Evolutionary conservation across 1,140 invertebrate genomes (phyloP).

Genomic region (Cheumatopsyche charites): DNA sequence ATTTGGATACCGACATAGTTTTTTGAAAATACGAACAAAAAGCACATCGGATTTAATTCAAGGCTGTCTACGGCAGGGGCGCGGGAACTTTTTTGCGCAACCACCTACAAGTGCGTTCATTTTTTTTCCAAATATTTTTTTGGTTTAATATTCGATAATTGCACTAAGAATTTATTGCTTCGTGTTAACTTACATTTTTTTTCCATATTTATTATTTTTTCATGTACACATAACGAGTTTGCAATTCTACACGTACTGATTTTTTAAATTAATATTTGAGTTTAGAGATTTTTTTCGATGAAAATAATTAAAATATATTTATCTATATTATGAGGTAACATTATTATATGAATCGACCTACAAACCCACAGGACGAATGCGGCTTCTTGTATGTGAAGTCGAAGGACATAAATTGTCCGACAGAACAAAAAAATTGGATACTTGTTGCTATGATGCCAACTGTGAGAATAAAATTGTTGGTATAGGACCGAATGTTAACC

Average conservation of each 20-base stretch:
- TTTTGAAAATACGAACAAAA: conserved; percentile 14
- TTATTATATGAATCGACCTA: neutral
- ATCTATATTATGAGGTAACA: too few species aligned
- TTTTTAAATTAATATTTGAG: too few species aligned
- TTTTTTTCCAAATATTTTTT: too few species aligned
- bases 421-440: neutral
- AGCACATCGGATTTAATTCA: conserved; percentile 17
- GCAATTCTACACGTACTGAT: too few species aligned
- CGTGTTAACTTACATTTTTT: neutral
- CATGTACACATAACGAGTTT: conserved; percentile 9
- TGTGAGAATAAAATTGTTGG: conserved; percentile 27
- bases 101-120: too few species aligned
- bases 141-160: too few species aligned
- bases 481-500: conserved; percentile 24
- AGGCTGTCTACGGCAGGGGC: conserved; percentile 22
- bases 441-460: conserved; percentile 6
- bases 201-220: neutral
- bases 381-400: neutral
- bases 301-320: too few species aligned
- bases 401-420: conserved; percentile 24
- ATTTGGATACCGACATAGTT: conserved; percentile 8
- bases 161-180: neutral
- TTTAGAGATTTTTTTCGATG: too few species aligned
- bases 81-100: conserved; percentile 6
- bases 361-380: neutral